phyloP scores from a whole-genome alignment of 2,888 invertebrate genomes.

The Drosophila tripunctata region DNA sequence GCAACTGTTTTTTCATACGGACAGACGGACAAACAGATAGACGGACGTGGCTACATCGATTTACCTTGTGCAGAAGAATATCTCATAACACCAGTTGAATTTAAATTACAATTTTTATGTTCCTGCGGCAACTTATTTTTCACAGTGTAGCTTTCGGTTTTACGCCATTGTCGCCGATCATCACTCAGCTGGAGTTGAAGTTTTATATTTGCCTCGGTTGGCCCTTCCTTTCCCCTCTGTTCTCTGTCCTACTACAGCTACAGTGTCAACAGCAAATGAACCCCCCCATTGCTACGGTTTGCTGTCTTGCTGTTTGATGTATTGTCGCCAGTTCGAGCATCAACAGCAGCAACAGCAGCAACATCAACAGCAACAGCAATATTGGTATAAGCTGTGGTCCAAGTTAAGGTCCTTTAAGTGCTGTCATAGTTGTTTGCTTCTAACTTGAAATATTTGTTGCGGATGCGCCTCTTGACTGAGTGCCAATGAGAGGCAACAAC shows the following conservation, averaged over 20 bases:
- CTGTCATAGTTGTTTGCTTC: slow-evolving; percentile 66
- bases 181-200: slow-evolving; percentile 70
- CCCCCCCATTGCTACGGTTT: slow-evolving; percentile 62
- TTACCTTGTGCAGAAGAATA: too few relatives aligned
- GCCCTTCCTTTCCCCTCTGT: not conserved
- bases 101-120: too few relatives aligned
- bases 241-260: too few relatives aligned
- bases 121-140: not conserved
- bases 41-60: too few relatives aligned
- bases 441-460: slow-evolving; percentile 69
- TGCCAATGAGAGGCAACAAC: slow-evolving; percentile 61
- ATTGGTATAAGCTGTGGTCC: slow-evolving; percentile 64
- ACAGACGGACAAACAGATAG: too few relatives aligned
- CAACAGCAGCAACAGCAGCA: slow-evolving; percentile 20
- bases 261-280: slow-evolving; percentile 66
- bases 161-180: slow-evolving; percentile 76
- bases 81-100: too few relatives aligned
- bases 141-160: slow-evolving; percentile 58
- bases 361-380: slow-evolving; percentile 1
- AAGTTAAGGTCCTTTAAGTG: slow-evolving; percentile 54
- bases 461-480: slow-evolving; percentile 58
- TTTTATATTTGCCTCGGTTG: slow-evolving; percentile 6
- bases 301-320: slow-evolving; percentile 77
- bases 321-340: slow-evolving; percentile 64
- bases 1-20: too few relatives aligned